Evolutionary conservation across 2,113 vertebrate species (phyloP).

Genomic region (Merops nubicus): DNA sequence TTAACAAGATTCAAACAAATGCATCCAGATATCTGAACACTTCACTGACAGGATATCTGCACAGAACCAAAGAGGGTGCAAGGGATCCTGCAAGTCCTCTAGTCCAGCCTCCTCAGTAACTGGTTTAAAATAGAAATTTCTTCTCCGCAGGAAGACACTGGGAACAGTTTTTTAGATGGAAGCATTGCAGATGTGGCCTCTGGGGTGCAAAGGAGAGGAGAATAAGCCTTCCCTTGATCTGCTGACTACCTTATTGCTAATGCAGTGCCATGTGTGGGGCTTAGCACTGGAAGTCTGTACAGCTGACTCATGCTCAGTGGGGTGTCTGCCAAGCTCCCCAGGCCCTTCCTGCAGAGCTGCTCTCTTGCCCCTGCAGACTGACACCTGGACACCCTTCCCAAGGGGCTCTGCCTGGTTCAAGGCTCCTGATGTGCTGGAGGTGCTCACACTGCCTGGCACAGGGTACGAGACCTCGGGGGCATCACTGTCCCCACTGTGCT

Average conservation of each 20-base stretch:
- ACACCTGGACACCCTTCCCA: background rate
- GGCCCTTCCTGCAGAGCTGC: background rate
- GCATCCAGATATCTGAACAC: background rate
- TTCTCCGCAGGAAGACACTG: background rate
- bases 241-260: background rate
- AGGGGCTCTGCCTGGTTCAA: background rate
- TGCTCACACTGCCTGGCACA: background rate
- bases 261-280: background rate
- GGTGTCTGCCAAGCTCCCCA: background rate
- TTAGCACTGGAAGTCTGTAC: background rate
- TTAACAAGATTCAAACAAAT: background rate
- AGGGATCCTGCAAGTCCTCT: background rate
- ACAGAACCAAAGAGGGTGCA: background rate
- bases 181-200: background rate
- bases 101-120: background rate
- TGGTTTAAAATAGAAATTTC: background rate
- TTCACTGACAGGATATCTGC: background rate
- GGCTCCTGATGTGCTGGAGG: background rate
- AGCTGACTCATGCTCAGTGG: background rate
- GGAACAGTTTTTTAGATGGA: background rate
- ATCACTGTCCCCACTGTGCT: background rate
- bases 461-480: background rate
- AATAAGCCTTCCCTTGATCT: background rate
- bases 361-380: background rate
- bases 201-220: background rate